Conservation (phyloP, 2,113 vertebrate species). For the human (Homo sapiens) region GRCh38 chr3:99976501-99977000, state of each 20-base stretch:
- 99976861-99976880: not conserved
- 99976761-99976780: not conserved
- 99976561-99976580: not conserved
- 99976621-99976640: not conserved
- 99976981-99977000: not conserved
- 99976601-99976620: not conserved
- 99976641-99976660: not conserved
- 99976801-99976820: not conserved
- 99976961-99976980: not conserved
- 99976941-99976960: not conserved
- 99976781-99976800: not conserved
- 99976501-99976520: not conserved
- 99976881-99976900: not conserved
- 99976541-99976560: not conserved
- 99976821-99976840: slow-evolving; percentile 19
- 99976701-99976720: not conserved
- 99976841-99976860: not conserved
- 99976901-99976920: not conserved
- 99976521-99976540: not conserved
- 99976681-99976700: slow-evolving; percentile 18
- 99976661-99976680: slow-evolving; percentile 15
- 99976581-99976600: not conserved
- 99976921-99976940: not conserved
- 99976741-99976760: not conserved
- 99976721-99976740: not conserved